These are phyloP conservation scores for Strigamia crassipes DNA, from an alignment of 2,888 invertebrate genomes.

Conservation along the genomic window DNA sequence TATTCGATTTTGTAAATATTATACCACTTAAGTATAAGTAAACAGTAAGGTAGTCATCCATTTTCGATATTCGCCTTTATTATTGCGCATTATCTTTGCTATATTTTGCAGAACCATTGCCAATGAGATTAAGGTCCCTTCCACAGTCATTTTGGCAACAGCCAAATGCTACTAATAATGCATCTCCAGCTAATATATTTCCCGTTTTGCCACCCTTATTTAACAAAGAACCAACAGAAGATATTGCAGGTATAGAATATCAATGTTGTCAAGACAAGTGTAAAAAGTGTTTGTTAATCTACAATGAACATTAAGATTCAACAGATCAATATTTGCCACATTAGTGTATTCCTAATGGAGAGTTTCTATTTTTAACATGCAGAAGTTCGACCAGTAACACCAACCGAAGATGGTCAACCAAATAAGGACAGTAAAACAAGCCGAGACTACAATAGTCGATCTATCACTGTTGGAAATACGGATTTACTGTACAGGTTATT, in stretches of 20 bases:
- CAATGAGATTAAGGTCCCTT: constrained; percentile 63
- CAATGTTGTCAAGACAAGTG: constrained; percentile 4
- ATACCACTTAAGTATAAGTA: too few relatives aligned
- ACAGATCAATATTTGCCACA: neutral
- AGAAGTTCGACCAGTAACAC: constrained; percentile 57
- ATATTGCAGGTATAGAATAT: constrained; percentile 54
- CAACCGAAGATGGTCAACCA: constrained; percentile 54
- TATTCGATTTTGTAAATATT: too few relatives aligned
- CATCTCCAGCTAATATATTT: constrained; percentile 60
- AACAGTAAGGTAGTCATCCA: neutral
- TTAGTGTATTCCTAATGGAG: neutral
- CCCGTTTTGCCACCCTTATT: constrained; percentile 59
- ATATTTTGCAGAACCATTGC: constrained; percentile 60
- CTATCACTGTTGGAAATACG: constrained; percentile 60
- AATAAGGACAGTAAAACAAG: neutral
- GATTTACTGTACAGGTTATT: constrained; percentile 63
- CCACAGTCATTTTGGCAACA: constrained; percentile 65
- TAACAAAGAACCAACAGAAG: constrained; percentile 56
- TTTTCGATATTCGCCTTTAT: neutral
- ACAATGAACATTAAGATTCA: neutral
- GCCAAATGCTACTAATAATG: constrained; percentile 61
- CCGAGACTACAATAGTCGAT: neutral
- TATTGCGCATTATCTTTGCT: too few relatives aligned
- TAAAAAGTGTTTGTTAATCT: neutral
- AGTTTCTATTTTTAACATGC: neutral